Evolutionary conservation across 1,140 invertebrate genomes (phyloP).

Genomic region (Polyergus mexicanus): DNA sequence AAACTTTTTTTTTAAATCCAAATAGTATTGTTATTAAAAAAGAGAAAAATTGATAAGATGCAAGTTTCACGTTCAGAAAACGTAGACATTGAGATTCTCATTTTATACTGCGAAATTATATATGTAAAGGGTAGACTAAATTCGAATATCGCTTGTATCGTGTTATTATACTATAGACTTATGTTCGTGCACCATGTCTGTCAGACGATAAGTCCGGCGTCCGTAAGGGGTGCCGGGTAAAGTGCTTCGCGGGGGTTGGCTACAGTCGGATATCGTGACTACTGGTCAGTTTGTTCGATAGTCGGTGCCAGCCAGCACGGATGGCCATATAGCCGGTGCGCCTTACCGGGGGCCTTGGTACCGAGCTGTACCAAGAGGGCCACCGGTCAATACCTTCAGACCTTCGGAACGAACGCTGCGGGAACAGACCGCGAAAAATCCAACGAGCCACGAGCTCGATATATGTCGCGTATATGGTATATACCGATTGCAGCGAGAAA

Average conservation of each 20-base stretch:
- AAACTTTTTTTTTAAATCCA: too few species aligned
- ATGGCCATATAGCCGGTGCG: constrained; percentile 82
- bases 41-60: too few species aligned
- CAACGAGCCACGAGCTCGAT: constrained; percentile 56
- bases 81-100: background rate
- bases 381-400: constrained; percentile 87
- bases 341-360: constrained; percentile 83
- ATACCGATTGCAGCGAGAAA: constrained; percentile 24
- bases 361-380: constrained; percentile 86
- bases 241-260: constrained; percentile 52
- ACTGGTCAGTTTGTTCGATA: constrained; percentile 87
- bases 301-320: constrained; percentile 85
- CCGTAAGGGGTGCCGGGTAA: constrained; percentile 59
- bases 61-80: too few species aligned
- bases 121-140: too few species aligned
- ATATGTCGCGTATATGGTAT: constrained; percentile 55
- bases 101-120: background rate
- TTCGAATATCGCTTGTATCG: background rate
- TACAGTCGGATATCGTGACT: constrained; percentile 85
- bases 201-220: constrained; percentile 7
- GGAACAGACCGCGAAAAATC: constrained; percentile 69
- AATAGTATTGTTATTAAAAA: too few species aligned
- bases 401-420: constrained; percentile 74
- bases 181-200: background rate
- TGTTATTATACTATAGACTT: background rate